Base-by-base conservation (phyloP, 1,140 invertebrate species). In the Drosophila mojavensis region DNA sequence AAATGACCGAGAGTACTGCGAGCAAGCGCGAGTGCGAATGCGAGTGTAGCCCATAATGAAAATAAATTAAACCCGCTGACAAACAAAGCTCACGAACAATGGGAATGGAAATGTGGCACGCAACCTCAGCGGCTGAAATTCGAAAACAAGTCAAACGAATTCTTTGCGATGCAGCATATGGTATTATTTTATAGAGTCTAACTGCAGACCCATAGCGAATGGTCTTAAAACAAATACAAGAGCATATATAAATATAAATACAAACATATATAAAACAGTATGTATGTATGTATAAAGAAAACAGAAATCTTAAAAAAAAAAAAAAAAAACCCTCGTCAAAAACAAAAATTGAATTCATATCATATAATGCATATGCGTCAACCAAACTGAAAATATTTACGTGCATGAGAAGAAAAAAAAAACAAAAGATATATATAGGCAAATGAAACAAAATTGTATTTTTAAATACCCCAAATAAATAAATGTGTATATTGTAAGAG, bases 101-200 rank as follows among this genome's bases (percentile, higher is more conserved):
- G 70, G 47, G 26, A 80, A 64, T 56, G 47, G 26, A 80, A 64
- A 61, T 51, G 58, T 53, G 67, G 59, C 63, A 55, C 43, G 9
- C 58, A 36, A 55, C 28, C 53, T 36, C 30, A 36, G 53, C 15
- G 33, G 53, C 30, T 17, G 30, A 55, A 55, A 55, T 55, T 33
- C 7, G 53, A 20, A 54, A 55, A 20, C 20, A 59, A 45, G 55
- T 55, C 36, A 41, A 61, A 39, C 9, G 26, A 59, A 69, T 48
- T 39, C 39, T 15, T 41, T 51, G 24, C 36, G 36, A 53, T 50
- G 10, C 47, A 61, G 45, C 54, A 71, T 50, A 72, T 71, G 70
- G 75, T 85, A 85, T 66, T 85, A 85, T 67, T 81, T 85, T 81
- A 75, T 78, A 85, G 75, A 85, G 82, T 85, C 81, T 75, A 85